These are phyloP conservation scores for Carterocephalus palaemon DNA, from an alignment of 2,888 invertebrate species.

Conservation along the genomic window DNA sequence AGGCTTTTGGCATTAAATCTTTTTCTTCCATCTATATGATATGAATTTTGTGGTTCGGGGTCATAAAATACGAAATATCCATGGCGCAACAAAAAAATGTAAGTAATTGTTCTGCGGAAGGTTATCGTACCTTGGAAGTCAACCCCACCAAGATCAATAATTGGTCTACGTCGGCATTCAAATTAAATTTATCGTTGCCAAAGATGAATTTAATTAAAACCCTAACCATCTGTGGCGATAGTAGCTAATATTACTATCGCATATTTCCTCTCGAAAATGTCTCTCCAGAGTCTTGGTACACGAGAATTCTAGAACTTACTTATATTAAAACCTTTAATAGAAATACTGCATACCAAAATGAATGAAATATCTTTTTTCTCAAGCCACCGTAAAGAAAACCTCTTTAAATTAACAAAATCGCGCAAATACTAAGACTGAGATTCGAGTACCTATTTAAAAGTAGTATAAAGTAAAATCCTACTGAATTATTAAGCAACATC, in stretches of 20 bases:
- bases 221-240: neutral
- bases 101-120: too few relatives aligned
- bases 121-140: too few relatives aligned
- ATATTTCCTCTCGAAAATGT: constrained; percentile 8
- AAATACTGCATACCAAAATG: neutral
- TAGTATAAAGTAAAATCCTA: constrained; percentile 25
- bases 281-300: neutral
- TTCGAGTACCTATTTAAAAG: constrained; percentile 9
- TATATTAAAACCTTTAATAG: too few relatives aligned
- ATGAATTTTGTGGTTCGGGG: too few relatives aligned
- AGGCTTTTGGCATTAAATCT: too few relatives aligned
- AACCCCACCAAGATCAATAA: too few relatives aligned
- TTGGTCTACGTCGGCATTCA: too few relatives aligned
- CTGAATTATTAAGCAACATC: constrained; percentile 43
- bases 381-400: neutral
- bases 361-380: neutral
- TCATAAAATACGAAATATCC: too few relatives aligned
- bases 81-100: too few relatives aligned
- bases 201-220: constrained; percentile 5
- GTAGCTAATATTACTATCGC: neutral
- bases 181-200: too few relatives aligned
- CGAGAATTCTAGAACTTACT: neutral
- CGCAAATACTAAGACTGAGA: constrained; percentile 2
- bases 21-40: too few relatives aligned
- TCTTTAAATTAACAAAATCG: constrained; percentile 1